phyloP scores from a whole-genome alignment of 2,113 vertebrate genomes.

The Cheilinus undulatus region DNA sequence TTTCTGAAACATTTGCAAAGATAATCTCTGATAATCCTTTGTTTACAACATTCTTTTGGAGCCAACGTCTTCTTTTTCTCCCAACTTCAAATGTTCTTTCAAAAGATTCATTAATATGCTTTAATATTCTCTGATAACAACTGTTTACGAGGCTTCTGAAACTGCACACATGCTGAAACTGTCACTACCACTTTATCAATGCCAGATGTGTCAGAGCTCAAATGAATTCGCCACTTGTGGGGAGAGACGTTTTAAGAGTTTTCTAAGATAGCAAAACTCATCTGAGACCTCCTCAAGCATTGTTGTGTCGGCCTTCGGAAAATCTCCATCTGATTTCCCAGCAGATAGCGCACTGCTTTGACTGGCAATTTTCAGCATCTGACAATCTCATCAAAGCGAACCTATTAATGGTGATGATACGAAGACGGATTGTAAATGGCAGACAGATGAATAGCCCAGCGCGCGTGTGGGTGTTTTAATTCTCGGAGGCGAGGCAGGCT shows the following conservation, averaged over 20 bases:
- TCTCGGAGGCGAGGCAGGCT: conserved; percentile 35
- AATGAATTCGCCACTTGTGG: conserved; percentile 54
- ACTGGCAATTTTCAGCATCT: conserved; percentile 68
- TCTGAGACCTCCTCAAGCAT: conserved; percentile 66
- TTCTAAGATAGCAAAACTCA: conserved; percentile 66
- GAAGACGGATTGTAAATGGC: conserved; percentile 69
- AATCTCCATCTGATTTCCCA: conserved; percentile 78
- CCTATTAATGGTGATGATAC: conserved; percentile 72
- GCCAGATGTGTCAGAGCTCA: conserved; percentile 32
- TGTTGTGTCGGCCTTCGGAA: conserved; percentile 65
- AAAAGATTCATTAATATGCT: conserved; percentile 6
- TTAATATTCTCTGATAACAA: conserved; percentile 18
- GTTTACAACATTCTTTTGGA: background rate
- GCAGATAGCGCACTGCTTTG: conserved; percentile 58
- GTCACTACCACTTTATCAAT: conserved; percentile 29
- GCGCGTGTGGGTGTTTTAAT: conserved; percentile 67
- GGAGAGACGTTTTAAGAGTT: conserved; percentile 58
- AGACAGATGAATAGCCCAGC: conserved; percentile 59
- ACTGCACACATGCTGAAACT: background rate
- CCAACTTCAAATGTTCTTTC: conserved; percentile 15
- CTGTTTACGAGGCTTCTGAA: conserved; percentile 25
- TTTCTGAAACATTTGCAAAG: conserved; percentile 20
- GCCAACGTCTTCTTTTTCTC: background rate
- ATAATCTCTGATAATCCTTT: conserved; percentile 18
- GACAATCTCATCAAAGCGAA: conserved; percentile 76